Evolutionary conservation across 2,888 invertebrate species (phyloP), one percentile per base, ranked within the genome.

Genomic region (Drepana falcataria): DNA sequence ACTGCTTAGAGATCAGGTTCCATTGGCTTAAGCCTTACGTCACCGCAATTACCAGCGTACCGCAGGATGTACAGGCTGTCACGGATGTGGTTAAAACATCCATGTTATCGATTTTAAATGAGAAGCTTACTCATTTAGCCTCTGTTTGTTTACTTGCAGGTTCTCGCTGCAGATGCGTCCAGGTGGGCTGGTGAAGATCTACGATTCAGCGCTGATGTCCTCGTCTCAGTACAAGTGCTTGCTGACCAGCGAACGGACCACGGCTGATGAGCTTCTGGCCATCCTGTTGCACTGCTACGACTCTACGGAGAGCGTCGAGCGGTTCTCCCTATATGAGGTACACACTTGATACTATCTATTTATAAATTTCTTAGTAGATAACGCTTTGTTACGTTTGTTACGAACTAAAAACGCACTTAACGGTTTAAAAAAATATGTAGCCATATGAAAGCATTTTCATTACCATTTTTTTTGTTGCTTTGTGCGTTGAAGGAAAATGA

Each of bases 221-320:
- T 96, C 96, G 79, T 97, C 97, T 0, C 96, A 97, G 90, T 98
- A 98, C 92, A 98, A 98, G 90, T 96, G 96, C 66, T 91, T 98
- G 68, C 92, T 98, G 64, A 95, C 97, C 70, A 97, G 97, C 64
- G 97, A 97, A 70, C 93, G 95, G 73, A 98, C 98, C 51, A 96
- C 96, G 35, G 96, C 96, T 0, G 96, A 97, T 78, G 97, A 98
- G 85, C 91, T 98, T 59, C 93, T 98, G 59, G 94, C 95, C 59
- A 93, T 98, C 65, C 85, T 98, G 56, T 92, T 98, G 56, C 95
- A 95, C 69, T 97, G 97, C 85, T 97, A 96, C 80, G 95, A 94
- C 81, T 96, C 95, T 59, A 92, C 93, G 61, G 97, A 97, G 79
- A 93, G 95, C 35, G 95, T 96, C 2, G 96, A 96, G 83, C 94